Percentiles rank a stretch among this genome's conserved stretches.
Conservation (phyloP, 2,888 invertebrate species). For the Ophraella communa region DNA sequence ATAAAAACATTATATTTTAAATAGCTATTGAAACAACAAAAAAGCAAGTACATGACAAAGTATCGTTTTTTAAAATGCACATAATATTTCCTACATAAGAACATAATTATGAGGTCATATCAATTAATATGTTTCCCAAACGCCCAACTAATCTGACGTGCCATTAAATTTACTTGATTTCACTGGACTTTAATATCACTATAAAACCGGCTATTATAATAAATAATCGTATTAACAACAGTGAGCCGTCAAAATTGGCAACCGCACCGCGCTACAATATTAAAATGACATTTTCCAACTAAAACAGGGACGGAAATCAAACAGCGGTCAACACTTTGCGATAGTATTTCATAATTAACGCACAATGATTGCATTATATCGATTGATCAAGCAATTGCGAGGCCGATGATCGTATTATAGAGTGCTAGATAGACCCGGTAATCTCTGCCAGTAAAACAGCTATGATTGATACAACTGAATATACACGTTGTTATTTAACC, state of each 20-base stretch:
- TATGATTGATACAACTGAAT: slow-evolving; percentile 55
- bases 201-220: slow-evolving; percentile 53
- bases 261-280: slow-evolving; percentile 52
- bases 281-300: slow-evolving; percentile 55
- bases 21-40: too few species aligned
- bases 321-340: slow-evolving; percentile 57
- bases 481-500: slow-evolving; percentile 47
- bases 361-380: slow-evolving; percentile 57
- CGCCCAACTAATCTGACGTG: neutral
- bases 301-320: slow-evolving; percentile 57
- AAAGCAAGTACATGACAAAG: too few species aligned
- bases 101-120: too few species aligned
- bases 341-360: slow-evolving; percentile 58
- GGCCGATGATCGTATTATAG: slow-evolving; percentile 54
- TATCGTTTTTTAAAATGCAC: too few species aligned
- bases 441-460: slow-evolving; percentile 51
- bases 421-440: slow-evolving; percentile 45
- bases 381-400: slow-evolving; percentile 54
- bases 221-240: slow-evolving; percentile 53
- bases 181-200: slow-evolving; percentile 47
- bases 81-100: too few species aligned
- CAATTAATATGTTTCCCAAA: too few species aligned
- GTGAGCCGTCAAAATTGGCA: slow-evolving; percentile 52
- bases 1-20: too few species aligned
- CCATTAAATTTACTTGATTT: slow-evolving; percentile 47